Percentiles rank a stretch among this genome's conserved stretches.
Conservation (phyloP, 35 echinoderm and acorn worm genomes). For the Diadema setosum region DNA sequence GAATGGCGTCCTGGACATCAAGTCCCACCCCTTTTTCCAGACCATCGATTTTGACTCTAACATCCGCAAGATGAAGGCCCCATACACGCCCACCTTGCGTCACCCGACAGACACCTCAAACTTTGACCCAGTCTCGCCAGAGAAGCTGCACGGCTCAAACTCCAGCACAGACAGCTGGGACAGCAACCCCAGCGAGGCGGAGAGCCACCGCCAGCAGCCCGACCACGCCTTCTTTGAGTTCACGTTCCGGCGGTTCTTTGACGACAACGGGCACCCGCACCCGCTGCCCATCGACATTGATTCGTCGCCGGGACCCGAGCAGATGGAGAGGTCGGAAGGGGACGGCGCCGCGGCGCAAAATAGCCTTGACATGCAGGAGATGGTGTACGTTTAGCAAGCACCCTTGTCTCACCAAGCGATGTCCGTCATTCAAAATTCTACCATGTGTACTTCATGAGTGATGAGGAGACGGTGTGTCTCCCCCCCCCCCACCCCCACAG, state of each 20-base stretch:
- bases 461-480: no score
- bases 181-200: conserved; percentile 26
- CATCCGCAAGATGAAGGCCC: conserved; percentile 74
- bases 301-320: background rate
- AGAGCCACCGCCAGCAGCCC: conserved; percentile 62
- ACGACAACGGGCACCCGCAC: conserved; percentile 71
- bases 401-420: background rate
- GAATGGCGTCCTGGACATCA: conserved; percentile 71
- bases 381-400: conserved; percentile 78
- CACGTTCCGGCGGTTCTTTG: conserved; percentile 90
- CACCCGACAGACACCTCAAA: conserved; percentile 87
- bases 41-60: conserved; percentile 71
- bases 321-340: conserved; percentile 18
- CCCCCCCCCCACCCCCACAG: no score
- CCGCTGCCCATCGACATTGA: conserved; percentile 33
- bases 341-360: conserved; percentile 23
- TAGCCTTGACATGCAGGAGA: conserved; percentile 77
- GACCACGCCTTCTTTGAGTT: conserved; percentile 99
- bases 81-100: conserved; percentile 68
- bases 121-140: conserved; percentile 89
- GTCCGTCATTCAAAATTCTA: background rate
- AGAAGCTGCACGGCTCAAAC: conserved; percentile 44
- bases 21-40: conserved; percentile 75
- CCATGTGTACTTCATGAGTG: no score
- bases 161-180: conserved; percentile 77